phyloP scores from a whole-genome alignment of 2,113 vertebrate species.

The Sphaerodactylus townsendi region DNA sequence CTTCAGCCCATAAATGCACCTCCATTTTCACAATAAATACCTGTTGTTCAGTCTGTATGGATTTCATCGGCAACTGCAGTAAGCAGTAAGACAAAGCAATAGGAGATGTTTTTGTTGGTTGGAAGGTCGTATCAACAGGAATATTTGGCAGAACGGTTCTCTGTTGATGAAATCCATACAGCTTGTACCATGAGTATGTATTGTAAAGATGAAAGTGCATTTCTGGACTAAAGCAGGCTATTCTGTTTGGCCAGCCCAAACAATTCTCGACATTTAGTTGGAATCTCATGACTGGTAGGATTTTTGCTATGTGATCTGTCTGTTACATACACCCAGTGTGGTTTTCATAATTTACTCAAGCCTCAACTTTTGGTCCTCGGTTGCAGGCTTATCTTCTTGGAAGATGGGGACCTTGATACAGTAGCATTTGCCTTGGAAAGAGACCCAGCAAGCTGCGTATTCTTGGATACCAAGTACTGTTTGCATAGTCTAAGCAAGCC shows the following conservation, averaged over 20 bases:
- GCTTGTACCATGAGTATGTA: not conserved
- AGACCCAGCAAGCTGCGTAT: constrained; percentile 39
- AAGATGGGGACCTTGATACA: constrained; percentile 35
- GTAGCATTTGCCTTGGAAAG: constrained; percentile 45
- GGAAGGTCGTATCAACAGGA: not conserved
- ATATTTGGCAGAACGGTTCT: not conserved
- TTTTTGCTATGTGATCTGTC: not conserved
- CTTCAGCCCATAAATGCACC: not conserved
- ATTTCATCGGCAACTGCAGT: not conserved
- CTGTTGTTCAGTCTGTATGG: not conserved
- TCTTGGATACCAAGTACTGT: constrained; percentile 54
- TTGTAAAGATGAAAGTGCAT: not conserved
- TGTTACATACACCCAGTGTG: not conserved
- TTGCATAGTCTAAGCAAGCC: constrained; percentile 69
- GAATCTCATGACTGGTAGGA: not conserved
- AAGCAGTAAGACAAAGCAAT: too few relatives aligned
- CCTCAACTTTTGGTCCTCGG: not conserved
- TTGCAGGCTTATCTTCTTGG: constrained; percentile 7
- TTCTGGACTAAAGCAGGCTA: not conserved
- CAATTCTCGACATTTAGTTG: not conserved
- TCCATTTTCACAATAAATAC: not conserved
- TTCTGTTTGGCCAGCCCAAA: not conserved
- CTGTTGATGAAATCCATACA: not conserved
- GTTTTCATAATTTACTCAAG: not conserved
- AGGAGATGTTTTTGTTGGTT: not conserved